phyloP scores from a whole-genome alignment of 2,113 vertebrate species.

The Apteryx owenii region DNA sequence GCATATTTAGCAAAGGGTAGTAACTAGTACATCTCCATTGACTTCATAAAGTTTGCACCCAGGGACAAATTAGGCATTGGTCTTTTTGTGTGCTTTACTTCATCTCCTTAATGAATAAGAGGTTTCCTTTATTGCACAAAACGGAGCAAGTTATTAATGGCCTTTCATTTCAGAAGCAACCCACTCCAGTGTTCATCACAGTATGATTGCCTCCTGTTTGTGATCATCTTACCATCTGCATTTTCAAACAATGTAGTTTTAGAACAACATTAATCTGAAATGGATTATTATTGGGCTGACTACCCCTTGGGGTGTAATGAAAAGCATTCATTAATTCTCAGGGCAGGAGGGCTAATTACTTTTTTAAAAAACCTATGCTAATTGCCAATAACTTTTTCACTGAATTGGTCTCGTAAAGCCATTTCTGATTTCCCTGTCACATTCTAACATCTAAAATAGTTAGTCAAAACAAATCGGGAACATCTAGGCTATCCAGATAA shows the following conservation, averaged over 20 bases:
- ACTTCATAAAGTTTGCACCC: background rate
- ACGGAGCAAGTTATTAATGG: constrained; percentile 51
- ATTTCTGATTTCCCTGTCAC: constrained; percentile 63
- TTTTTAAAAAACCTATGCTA: constrained; percentile 59
- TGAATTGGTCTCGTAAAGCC: constrained; percentile 58
- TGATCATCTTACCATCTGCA: constrained; percentile 41
- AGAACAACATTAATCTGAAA: constrained; percentile 68
- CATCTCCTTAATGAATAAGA: constrained; percentile 13
- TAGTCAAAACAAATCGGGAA: constrained; percentile 7
- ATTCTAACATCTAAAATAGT: background rate
- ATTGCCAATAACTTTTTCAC: constrained; percentile 77
- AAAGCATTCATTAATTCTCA: constrained; percentile 78
- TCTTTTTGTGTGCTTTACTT: background rate
- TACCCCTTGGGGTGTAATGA: constrained; percentile 72
- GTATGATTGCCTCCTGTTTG: constrained; percentile 39
- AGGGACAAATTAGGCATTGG: background rate
- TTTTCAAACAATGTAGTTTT: constrained; percentile 67
- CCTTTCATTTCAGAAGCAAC: constrained; percentile 4
- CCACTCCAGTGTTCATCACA: constrained; percentile 21
- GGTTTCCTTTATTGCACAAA: background rate
- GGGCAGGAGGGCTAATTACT: constrained; percentile 75
- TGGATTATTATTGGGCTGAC: constrained; percentile 69
- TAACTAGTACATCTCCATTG: background rate
- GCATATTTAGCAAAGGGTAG: background rate
- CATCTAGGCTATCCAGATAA: background rate